These are phyloP conservation scores for Leucoptera coffeella DNA, from an alignment of 2,888 invertebrate species.

Conservation along the genomic window DNA sequence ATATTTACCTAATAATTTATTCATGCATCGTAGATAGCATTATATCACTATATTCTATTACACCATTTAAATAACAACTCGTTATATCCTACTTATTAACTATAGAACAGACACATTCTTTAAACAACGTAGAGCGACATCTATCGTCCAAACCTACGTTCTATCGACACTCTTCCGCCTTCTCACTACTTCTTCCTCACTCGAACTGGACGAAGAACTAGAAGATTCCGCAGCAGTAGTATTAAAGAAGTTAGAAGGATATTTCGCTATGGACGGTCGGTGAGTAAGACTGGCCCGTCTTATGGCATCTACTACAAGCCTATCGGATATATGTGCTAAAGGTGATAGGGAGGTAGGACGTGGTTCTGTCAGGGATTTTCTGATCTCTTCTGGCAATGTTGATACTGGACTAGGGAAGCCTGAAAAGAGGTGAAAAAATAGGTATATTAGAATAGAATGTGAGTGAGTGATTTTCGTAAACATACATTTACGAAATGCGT, in stretches of 20 bases:
- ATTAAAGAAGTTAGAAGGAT: slow-evolving; percentile 34
- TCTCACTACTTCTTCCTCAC: slow-evolving; percentile 8
- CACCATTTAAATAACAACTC: too few species aligned
- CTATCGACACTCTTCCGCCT: too few species aligned
- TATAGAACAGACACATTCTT: too few species aligned
- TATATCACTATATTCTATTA: too few species aligned
- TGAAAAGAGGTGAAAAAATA: slow-evolving; percentile 15
- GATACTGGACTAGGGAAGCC: slow-evolving; percentile 19
- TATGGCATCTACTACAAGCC: slow-evolving; percentile 34
- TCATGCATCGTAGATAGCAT: too few species aligned
- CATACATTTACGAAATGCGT: too few species aligned
- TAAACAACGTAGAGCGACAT: too few species aligned
- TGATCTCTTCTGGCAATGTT: slow-evolving; percentile 15
- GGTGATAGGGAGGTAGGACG: slow-evolving; percentile 15
- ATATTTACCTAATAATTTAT: too few species aligned
- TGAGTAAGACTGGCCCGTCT: slow-evolving; percentile 30
- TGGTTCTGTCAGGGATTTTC: slow-evolving; percentile 13
- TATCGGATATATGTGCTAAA: slow-evolving; percentile 21
- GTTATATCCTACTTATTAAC: too few species aligned
- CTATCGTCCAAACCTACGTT: too few species aligned
- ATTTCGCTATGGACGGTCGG: slow-evolving; percentile 28
- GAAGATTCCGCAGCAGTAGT: slow-evolving; percentile 22
- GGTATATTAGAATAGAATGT: neutral
- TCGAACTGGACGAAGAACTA: slow-evolving; percentile 22
- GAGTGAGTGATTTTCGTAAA: too few species aligned